Evolutionary conservation across 92 coral and sea anemone species (phyloP), one percentile per base, ranked within the genome.

Genomic region (Epizoanthus rinbou): DNA sequence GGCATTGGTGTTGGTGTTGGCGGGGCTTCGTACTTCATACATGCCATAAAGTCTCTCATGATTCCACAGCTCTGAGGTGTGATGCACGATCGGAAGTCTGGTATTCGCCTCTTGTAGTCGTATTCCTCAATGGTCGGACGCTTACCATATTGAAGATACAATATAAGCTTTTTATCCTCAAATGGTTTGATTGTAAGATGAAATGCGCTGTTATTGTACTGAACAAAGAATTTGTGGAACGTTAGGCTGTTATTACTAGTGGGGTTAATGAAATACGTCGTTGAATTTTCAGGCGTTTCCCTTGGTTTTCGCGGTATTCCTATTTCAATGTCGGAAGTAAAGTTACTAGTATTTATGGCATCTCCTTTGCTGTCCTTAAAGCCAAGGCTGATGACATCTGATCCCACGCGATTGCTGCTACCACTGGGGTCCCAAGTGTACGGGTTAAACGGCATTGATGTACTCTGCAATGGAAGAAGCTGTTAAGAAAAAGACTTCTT

Each of bases 151-250:
- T 57, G 82, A 41, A 78, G 13, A 43, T 78, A 78, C 11, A 35
- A 43, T 25, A 62, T 69, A 19, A 78, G 82, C 6, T 78, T 78
- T 47, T 41, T 78, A 9, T 78, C 82, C 2, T 43, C n/a, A 39
- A 0, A 13, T 14, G 82, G 82, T 21, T 78, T 13, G 23, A 78
- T 11, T 28, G 57, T 62, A 3, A 78, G 25, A 62, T 78, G 82
- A 78, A 78, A 78, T 21, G 82, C 82, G 7, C 82, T 78, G 71
- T 78, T 78, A 22, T 78, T 6, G 23, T 78, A 78, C 52, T 78
- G 18, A 14, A 78, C 58, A n/a, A 37, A 19, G 37, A 78, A 78
- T 43, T 78, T 78, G 22, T 78, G 82, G 21, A 10, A 60, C 19
- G 62, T 14, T 14, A 78, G 24, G 3, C 70, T 37, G 28, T 78